These are phyloP conservation scores for Muscina levida DNA, from an alignment of 2,888 invertebrate genomes.

Conservation along the genomic window DNA sequence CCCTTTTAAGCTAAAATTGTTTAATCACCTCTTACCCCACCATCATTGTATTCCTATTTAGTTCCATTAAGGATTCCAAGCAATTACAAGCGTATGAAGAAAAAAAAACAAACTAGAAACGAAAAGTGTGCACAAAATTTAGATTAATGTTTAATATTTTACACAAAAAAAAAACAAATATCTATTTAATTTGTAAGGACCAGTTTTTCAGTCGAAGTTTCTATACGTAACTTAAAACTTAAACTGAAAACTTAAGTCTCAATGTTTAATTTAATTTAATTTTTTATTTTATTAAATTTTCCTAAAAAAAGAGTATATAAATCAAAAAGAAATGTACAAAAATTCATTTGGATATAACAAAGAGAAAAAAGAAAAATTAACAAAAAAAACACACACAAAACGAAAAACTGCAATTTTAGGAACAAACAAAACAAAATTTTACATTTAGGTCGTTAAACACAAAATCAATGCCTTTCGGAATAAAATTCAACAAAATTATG, in stretches of 20 bases:
- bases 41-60: neutral
- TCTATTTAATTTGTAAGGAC: too few relatives aligned
- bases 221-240: constrained; percentile 18
- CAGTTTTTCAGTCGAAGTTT: neutral
- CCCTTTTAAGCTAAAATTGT: neutral
- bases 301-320: constrained; percentile 38
- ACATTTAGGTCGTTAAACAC: constrained; percentile 73
- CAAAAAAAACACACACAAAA: constrained; percentile 12
- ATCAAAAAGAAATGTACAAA: constrained; percentile 63
- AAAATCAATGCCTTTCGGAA: constrained; percentile 77
- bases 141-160: constrained; percentile 20
- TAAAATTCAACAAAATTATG: constrained; percentile 76
- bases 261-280: constrained; percentile 67
- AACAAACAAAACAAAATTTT: constrained; percentile 72
- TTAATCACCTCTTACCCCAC: neutral
- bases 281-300: constrained; percentile 63
- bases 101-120: constrained; percentile 51
- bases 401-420: constrained; percentile 45
- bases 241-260: neutral
- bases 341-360: constrained; percentile 61
- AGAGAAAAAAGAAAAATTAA: constrained; percentile 52
- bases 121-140: constrained; percentile 73
- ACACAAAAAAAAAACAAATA: too few relatives aligned
- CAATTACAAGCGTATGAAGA: constrained; percentile 17
- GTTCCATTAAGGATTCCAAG: too few relatives aligned